Evolutionary conservation across 2,113 vertebrate genomes (phyloP).

Genomic region (Mus musculus): DNA sequence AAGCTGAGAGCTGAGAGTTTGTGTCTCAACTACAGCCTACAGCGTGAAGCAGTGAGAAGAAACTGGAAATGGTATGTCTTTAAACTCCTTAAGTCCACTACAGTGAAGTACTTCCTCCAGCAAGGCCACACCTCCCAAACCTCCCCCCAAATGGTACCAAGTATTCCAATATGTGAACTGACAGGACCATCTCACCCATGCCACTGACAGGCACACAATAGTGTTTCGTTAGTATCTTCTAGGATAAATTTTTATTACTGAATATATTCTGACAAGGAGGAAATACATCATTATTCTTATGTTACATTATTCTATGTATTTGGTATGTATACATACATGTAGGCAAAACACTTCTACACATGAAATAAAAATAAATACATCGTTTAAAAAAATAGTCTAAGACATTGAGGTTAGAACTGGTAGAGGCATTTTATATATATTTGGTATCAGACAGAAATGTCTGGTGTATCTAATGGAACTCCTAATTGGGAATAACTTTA

Average conservation of each 20-base stretch:
- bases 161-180: background rate
- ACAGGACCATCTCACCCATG: background rate
- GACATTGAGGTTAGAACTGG: background rate
- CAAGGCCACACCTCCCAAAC: background rate
- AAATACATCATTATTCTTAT: background rate
- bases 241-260: constrained; percentile 20
- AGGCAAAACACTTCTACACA: background rate
- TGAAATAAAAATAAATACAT: background rate
- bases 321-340: background rate
- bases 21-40: background rate
- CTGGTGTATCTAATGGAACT: background rate
- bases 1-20: background rate
- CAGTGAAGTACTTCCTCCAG: background rate
- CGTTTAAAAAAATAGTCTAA: background rate
- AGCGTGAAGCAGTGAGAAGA: background rate
- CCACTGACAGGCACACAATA: background rate
- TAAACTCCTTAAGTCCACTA: background rate
- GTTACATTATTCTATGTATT: background rate
- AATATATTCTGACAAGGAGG: constrained; percentile 31
- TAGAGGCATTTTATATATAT: constrained; percentile 4
- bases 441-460: background rate
- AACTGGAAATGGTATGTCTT: background rate
- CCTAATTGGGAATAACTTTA: background rate
- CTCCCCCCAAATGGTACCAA: background rate
- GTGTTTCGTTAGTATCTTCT: constrained; percentile 10